A percentile compares a stretch with the other conserved stretches of the same genome.
phyloP scores from a whole-genome alignment of 2,113 vertebrate species.

The Glaucomys volans region DNA sequence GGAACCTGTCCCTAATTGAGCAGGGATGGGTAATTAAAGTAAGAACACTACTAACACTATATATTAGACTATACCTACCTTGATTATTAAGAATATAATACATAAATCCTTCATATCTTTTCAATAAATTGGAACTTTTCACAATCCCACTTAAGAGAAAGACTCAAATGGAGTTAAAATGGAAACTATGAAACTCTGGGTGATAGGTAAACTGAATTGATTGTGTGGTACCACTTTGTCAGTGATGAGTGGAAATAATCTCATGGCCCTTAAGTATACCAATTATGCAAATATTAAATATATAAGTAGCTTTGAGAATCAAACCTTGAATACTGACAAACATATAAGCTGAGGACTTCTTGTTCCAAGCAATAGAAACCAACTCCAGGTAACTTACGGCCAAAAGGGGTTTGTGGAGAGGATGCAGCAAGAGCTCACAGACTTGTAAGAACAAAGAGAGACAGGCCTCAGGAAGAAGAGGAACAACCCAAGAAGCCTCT shows the following conservation, averaged over 20 bases:
- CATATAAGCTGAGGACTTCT: neutral
- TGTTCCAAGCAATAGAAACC: conserved; percentile 3
- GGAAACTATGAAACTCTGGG: neutral
- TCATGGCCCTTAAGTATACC: neutral
- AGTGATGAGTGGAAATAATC: neutral
- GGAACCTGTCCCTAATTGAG: neutral
- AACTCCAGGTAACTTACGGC: neutral
- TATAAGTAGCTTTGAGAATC: neutral
- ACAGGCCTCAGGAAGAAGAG: neutral
- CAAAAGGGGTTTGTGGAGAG: neutral
- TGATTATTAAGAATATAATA: neutral
- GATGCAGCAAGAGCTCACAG: neutral
- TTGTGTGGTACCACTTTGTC: neutral
- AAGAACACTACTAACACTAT: neutral
- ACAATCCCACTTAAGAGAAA: neutral
- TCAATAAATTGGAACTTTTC: conserved; percentile 17
- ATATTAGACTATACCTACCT: neutral
- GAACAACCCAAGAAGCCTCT: neutral
- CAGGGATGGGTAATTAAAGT: neutral
- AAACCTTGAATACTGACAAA: neutral
- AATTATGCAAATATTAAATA: neutral
- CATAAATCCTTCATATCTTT: conserved; percentile 2
- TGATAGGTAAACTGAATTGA: neutral
- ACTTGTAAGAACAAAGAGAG: neutral
- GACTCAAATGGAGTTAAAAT: neutral